Conservation (phyloP, 2,797 vertebrate genomes). For the Semaprochilodus insignis region DNA sequence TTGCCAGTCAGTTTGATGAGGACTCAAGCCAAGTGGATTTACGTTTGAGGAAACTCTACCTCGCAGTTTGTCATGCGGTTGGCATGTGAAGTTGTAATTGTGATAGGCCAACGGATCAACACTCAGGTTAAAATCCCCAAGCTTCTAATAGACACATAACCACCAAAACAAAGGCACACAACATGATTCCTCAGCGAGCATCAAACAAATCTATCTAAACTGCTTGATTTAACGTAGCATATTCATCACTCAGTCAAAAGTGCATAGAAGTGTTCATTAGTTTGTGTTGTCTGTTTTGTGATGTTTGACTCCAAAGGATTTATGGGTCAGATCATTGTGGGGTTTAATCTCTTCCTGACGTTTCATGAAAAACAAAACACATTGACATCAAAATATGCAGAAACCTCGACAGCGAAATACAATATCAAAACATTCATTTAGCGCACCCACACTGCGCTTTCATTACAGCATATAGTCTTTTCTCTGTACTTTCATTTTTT, state of each 20-base stretch:
- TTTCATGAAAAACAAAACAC: too few relatives aligned
- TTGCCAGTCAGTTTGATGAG: conserved; percentile 55
- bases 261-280: too few relatives aligned
- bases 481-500: too few relatives aligned
- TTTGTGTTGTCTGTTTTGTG: too few relatives aligned
- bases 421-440: too few relatives aligned
- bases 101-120: conserved; percentile 1
- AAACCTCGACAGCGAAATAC: too few relatives aligned
- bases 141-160: neutral
- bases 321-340: too few relatives aligned
- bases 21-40: neutral
- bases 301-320: too few relatives aligned
- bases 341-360: too few relatives aligned
- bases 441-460: too few relatives aligned
- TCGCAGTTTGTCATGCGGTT: conserved; percentile 19
- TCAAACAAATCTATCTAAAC: neutral
- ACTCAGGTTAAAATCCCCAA: conserved; percentile 11
- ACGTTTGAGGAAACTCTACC: conserved; percentile 27
- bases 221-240: neutral
- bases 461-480: too few relatives aligned
- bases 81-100: conserved; percentile 36
- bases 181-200: neutral
- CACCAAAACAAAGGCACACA: neutral
- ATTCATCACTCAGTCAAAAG: neutral
- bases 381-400: too few relatives aligned